phyloP scores from a whole-genome alignment of 2,888 invertebrate species.

The Xylota segnis region DNA sequence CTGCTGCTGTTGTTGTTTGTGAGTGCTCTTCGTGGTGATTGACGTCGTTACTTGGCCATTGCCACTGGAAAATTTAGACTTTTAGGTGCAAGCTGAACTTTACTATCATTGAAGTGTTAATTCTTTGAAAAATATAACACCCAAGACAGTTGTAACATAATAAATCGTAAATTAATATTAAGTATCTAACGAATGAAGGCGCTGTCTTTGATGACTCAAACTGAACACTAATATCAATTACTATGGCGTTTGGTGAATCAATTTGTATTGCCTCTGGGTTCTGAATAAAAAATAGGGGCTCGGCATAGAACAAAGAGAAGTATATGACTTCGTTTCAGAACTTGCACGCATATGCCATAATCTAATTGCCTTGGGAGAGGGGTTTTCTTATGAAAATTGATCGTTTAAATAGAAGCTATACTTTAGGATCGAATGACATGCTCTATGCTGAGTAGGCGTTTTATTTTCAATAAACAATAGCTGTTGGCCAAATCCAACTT shows the following conservation, averaged over 20 bases:
- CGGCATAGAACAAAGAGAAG: conserved; percentile 17
- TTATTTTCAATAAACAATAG: no score
- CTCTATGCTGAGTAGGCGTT: neutral
- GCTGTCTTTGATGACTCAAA: conserved; percentile 48
- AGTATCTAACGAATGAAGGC: conserved; percentile 13
- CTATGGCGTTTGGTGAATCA: conserved; percentile 10
- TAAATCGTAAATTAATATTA: conserved; percentile 42
- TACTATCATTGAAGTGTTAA: conserved; percentile 14
- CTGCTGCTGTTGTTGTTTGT: conserved; percentile 20
- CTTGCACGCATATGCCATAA: neutral
- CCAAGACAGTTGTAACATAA: conserved; percentile 7
- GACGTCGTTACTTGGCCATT: conserved; percentile 38
- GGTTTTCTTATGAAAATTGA: neutral
- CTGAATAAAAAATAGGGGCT: conserved; percentile 4
- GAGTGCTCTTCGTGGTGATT: conserved; percentile 49
- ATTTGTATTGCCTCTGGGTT: conserved; percentile 8
- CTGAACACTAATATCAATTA: neutral
- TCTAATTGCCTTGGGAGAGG: neutral
- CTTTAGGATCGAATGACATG: neutral
- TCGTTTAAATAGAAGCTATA: no score
- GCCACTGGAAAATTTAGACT: conserved; percentile 11
- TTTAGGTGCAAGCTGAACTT: conserved; percentile 60
- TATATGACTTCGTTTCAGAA: neutral
- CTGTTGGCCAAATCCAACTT: no score
- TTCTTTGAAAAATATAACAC: neutral